phyloP scores from a whole-genome alignment of 2,888 invertebrate genomes.

The Coelinius sp. region DNA sequence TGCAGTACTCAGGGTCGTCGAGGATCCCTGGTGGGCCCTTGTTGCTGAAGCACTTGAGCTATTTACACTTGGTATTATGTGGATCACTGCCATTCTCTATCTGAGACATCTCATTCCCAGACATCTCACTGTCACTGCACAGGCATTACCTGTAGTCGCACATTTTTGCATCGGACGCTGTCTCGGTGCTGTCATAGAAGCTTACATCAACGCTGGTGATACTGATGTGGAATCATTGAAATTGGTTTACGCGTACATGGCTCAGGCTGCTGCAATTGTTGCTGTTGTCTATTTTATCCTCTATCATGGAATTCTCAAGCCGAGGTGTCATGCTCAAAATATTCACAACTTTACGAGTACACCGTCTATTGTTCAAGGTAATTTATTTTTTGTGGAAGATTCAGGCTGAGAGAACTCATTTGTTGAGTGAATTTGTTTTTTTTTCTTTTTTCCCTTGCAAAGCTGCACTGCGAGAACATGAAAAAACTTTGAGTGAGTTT shows the following conservation, averaged over 20 bases:
- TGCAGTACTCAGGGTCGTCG: constrained; percentile 59
- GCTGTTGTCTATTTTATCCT: constrained; percentile 80
- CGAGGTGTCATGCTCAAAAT: constrained; percentile 78
- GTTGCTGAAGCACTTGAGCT: constrained; percentile 82
- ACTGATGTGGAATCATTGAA: constrained; percentile 70
- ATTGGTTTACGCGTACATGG: constrained; percentile 77
- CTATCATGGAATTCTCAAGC: constrained; percentile 83
- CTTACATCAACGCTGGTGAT: constrained; percentile 69
- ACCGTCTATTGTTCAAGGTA: constrained; percentile 78
- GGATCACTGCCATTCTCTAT: constrained; percentile 85
- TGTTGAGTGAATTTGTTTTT: background rate
- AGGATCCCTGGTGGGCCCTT: constrained; percentile 77
- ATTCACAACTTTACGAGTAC: constrained; percentile 78
- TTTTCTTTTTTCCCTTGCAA: constrained; percentile 36
- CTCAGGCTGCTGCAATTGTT: constrained; percentile 77
- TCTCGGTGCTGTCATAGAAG: constrained; percentile 79
- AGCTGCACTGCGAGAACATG: constrained; percentile 61
- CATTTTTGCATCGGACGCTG: constrained; percentile 85
- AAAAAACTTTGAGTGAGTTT: constrained; percentile 56
- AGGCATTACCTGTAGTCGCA: constrained; percentile 83
- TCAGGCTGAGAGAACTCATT: background rate
- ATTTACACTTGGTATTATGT: constrained; percentile 82
- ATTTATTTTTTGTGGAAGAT: background rate
- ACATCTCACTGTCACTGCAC: constrained; percentile 83
- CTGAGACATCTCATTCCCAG: constrained; percentile 86